Base-by-base conservation (phyloP, 2,888 invertebrate genomes). In the Galerucella calmariensis region DNA sequence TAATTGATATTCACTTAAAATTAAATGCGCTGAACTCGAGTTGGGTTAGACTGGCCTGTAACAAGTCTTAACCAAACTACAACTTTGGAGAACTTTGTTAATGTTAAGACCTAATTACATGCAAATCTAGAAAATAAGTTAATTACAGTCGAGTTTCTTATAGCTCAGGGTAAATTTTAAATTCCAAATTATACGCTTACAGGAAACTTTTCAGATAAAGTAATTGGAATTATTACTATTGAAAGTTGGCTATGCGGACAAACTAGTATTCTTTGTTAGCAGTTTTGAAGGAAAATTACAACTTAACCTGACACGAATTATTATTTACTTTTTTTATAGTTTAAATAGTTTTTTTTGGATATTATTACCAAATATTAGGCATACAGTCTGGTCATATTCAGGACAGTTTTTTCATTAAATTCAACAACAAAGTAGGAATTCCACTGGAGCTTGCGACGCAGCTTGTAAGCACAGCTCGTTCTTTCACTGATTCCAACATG, bases 91-190 rank as follows among this genome's bases (percentile, higher is more conserved):
- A 48, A 41, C 35, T 41, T 41, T 41, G 48, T 48, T 48, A 12
- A 48, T 12, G 48, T 14, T 48, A 14, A 12, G 48, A 56, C 10
- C 53, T 56, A 20, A 56, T 56, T 56, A 8, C 16, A 56, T 56
- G 56, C 56, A 56, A 56, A 56, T 56, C 16, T 20, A 53, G n/a
- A 16, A n/a, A 53, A 53, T 53, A 53, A 53, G n/a, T n/a, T 53
- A 53, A 53, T 53, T 53, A 56, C 2, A 16, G 16, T 16, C 16
- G 16, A 56, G 16, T 56, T 56, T 56, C 20, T 16, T 16, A 56
- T 56, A 20, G 56, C 56, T 20, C 10, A 20, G 56, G 20, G 56
- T 20, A 10, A 6, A 3, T 56, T 56, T 11, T 12, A 48, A 11
- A 48, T 48, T 48, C 2, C 10, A 56, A 56, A 56, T 56, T 56